Evolutionary conservation across 2,888 invertebrate genomes (phyloP).

Genomic region (Liposcelis brunnea): DNA sequence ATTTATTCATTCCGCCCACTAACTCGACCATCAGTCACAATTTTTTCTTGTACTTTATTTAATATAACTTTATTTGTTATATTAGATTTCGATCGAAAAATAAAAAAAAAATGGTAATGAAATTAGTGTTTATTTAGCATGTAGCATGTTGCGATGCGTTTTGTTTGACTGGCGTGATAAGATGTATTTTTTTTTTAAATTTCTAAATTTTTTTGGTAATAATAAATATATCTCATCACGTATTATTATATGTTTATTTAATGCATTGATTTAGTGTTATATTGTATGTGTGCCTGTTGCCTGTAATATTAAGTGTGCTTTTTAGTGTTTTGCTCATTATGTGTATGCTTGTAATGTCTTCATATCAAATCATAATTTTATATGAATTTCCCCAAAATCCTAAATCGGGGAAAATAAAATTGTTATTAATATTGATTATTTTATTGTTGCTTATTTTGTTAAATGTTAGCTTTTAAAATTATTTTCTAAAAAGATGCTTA

Average conservation of each 20-base stretch:
- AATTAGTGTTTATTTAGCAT: slow-evolving; percentile 12
- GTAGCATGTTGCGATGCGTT: slow-evolving; percentile 13
- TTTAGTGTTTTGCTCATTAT: background rate
- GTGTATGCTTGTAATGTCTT: background rate
- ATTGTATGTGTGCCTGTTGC: slow-evolving; percentile 1
- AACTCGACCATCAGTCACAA: background rate
- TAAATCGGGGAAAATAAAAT: too few relatives aligned
- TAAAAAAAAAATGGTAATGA: too few relatives aligned
- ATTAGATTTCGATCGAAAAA: slow-evolving; percentile 9
- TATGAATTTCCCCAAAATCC: too few relatives aligned
- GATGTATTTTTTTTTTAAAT: too few relatives aligned
- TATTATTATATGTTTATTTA: background rate
- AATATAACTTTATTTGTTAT: slow-evolving; percentile 12
- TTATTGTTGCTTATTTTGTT: too few relatives aligned
- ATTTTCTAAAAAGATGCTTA: too few relatives aligned
- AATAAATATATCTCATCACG: background rate
- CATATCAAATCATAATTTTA: background rate
- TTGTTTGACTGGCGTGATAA: slow-evolving; percentile 8
- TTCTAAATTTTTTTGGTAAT: background rate
- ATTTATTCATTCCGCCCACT: background rate
- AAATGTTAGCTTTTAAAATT: too few relatives aligned
- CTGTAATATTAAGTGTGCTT: background rate
- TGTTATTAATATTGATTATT: too few relatives aligned
- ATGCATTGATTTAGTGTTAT: background rate
- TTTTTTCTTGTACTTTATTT: slow-evolving; percentile 2